These are phyloP conservation scores for Druceiella hillmani DNA, from an alignment of 2,888 invertebrate species.

Conservation along the genomic window DNA sequence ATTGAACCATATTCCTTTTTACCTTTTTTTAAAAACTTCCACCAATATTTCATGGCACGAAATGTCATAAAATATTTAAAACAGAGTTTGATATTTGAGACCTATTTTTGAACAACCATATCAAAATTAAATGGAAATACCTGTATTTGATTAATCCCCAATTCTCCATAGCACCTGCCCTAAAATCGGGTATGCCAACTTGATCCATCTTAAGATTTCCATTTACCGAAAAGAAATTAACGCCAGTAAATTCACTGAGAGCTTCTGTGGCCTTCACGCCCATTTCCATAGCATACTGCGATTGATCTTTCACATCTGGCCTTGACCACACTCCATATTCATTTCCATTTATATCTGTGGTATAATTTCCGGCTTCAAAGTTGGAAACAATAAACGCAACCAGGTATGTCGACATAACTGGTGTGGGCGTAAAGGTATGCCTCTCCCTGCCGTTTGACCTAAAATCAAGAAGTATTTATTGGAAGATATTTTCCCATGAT, in stretches of 20 bases:
- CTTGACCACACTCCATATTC: conserved; percentile 62
- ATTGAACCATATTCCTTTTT: too few relatives aligned
- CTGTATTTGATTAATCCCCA: conserved; percentile 84
- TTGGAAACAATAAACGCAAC: conserved; percentile 80
- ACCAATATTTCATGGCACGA: too few relatives aligned
- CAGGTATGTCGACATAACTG: conserved; percentile 76
- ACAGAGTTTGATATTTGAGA: too few relatives aligned
- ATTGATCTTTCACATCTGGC: conserved; percentile 60
- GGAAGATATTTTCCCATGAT: too few relatives aligned
- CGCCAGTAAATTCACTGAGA: conserved; percentile 53
- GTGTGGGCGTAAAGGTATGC: conserved; percentile 55
- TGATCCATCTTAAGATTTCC: conserved; percentile 71
- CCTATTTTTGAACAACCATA: too few relatives aligned
- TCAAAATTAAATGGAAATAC: too few relatives aligned
- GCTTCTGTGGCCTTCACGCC: conserved; percentile 47
- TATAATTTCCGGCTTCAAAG: conserved; percentile 42
- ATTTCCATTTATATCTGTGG: conserved; percentile 28
- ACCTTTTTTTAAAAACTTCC: too few relatives aligned
- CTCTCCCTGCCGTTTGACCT: conserved; percentile 55
- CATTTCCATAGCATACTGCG: conserved; percentile 59
- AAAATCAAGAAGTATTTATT: conserved; percentile 1
- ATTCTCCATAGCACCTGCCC: conserved; percentile 86
- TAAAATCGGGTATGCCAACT: conserved; percentile 81
- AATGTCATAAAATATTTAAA: too few relatives aligned
- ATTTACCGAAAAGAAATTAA: conserved; percentile 47